These are phyloP conservation scores for Diorhabda elongata DNA, from an alignment of 1,140 invertebrate genomes.

Conservation along the genomic window DNA sequence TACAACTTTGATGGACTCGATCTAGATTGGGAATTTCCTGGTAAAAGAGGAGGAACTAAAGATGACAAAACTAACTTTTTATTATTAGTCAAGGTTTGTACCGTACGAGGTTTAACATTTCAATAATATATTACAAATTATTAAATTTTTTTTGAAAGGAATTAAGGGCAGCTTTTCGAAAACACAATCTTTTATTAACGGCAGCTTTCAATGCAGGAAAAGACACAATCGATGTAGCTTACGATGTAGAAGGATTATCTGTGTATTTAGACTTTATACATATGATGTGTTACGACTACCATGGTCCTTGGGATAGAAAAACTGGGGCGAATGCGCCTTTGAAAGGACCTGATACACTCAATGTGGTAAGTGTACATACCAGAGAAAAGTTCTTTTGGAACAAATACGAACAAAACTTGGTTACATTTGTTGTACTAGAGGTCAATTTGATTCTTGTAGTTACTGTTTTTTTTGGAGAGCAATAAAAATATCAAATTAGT, in stretches of 20 bases:
- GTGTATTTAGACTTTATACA: slow-evolving; percentile 77
- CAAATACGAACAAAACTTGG: too few species aligned
- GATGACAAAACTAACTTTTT: slow-evolving; percentile 77
- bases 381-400: too few species aligned
- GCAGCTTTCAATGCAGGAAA: slow-evolving; percentile 72
- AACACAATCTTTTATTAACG: slow-evolving; percentile 62
- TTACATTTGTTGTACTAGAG: too few species aligned
- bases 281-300: slow-evolving; percentile 88
- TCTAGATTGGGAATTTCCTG: slow-evolving; percentile 82
- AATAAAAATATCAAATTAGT: too few species aligned
- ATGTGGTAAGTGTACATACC: slow-evolving; percentile 54
- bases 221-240: slow-evolving; percentile 66
- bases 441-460: too few species aligned
- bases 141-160: slow-evolving; percentile 49
- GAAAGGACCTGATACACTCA: slow-evolving; percentile 51
- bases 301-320: slow-evolving; percentile 74
- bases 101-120: not conserved
- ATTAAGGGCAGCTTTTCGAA: slow-evolving; percentile 57
- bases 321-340: slow-evolving; percentile 72
- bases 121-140: not conserved
- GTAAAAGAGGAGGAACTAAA: slow-evolving; percentile 64
- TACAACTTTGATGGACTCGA: slow-evolving; percentile 81
- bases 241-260: slow-evolving; percentile 69
- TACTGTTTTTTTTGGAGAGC: too few species aligned
- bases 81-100: slow-evolving; percentile 62